phyloP scores from a whole-genome alignment of 1,140 invertebrate genomes.

The Temnothorax longispinosus region DNA sequence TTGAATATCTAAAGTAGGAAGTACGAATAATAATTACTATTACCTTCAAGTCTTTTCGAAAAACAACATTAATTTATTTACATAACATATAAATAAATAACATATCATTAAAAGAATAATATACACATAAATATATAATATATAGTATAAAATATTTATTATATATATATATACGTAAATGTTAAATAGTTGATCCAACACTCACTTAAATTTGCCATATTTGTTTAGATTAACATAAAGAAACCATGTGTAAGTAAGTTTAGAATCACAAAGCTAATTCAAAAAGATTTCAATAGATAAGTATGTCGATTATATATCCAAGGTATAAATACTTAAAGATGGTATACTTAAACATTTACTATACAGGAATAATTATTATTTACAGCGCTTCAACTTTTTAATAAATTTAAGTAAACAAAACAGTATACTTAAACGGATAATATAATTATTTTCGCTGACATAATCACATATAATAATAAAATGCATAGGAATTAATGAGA shows the following conservation, averaged over 20 bases:
- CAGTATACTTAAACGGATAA: neutral
- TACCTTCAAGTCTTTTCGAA: neutral
- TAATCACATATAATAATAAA: slow-evolving; percentile 3
- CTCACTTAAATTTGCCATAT: neutral
- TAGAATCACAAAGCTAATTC: neutral
- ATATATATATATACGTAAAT: slow-evolving; percentile 26
- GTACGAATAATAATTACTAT: neutral
- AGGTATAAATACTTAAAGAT: neutral
- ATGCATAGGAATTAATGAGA: neutral
- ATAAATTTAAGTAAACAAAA: neutral
- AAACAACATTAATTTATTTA: slow-evolving; percentile 59
- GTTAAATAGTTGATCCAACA: neutral
- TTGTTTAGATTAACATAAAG: neutral
- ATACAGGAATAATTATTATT: slow-evolving; percentile 23
- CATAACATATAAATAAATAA: slow-evolving; percentile 45
- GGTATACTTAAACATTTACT: neutral
- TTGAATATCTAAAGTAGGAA: neutral
- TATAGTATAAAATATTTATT: slow-evolving; percentile 9
- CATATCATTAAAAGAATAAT: slow-evolving; percentile 3
- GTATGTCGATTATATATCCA: neutral
- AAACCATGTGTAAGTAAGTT: neutral
- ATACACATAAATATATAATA: neutral
- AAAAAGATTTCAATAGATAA: neutral
- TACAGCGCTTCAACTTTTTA: neutral
- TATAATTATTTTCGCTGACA: neutral